A percentile compares a stretch with the other conserved stretches of the same genome.
Conservation (phyloP, 2,888 invertebrate genomes). For the Cephus sareptanus region DNA sequence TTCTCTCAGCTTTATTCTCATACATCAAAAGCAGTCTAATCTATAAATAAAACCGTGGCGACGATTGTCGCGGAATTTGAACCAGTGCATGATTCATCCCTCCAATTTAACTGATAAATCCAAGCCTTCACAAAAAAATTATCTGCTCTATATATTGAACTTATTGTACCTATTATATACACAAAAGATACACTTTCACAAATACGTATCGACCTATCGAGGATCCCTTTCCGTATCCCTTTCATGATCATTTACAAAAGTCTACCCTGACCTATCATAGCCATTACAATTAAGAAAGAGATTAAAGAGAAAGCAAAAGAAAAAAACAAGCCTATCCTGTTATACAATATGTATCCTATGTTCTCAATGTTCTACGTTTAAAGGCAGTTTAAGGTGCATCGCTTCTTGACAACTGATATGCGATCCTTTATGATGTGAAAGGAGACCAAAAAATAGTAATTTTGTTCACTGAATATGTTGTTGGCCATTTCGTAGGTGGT, state of each 20-base stretch:
- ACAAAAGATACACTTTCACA: too few species aligned
- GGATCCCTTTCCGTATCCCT: neutral
- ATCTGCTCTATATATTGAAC: too few species aligned
- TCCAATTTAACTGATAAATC: neutral
- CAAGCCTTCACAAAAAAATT: neutral
- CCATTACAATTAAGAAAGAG: neutral
- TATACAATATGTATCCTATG: neutral
- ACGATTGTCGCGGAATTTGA: neutral
- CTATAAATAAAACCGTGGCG: neutral
- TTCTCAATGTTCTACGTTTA: neutral
- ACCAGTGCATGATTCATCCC: neutral
- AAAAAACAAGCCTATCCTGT: neutral
- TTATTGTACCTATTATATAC: too few species aligned
- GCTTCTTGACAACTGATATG: neutral
- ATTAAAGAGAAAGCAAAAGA: neutral
- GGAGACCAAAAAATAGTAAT: neutral
- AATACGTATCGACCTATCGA: too few species aligned
- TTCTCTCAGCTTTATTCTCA: neutral
- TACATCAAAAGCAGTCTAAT: neutral
- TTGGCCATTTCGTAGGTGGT: neutral
- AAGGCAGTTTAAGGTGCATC: neutral
- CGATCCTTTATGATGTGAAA: neutral
- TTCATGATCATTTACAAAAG: neutral
- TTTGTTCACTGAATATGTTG: neutral
- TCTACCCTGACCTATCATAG: neutral